Evolutionary conservation across 2,797 vertebrate species (phyloP).

Genomic region (Anableps anableps): DNA sequence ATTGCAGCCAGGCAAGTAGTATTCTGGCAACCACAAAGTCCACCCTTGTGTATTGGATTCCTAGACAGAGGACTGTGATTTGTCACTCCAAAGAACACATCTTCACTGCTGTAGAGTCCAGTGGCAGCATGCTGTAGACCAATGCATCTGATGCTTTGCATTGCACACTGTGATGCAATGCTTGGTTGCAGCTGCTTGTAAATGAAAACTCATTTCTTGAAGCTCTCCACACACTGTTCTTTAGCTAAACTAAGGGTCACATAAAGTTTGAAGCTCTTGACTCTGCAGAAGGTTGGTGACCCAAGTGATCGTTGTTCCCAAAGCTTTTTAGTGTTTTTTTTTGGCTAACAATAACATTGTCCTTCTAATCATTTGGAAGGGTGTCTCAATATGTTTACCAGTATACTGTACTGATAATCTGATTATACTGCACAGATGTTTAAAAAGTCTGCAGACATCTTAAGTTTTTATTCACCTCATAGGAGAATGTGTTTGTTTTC

Average conservation of each 20-base stretch:
- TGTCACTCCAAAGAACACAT: background rate
- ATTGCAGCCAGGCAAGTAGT: background rate
- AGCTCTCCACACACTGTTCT: background rate
- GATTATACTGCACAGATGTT: background rate
- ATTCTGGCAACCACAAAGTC: background rate
- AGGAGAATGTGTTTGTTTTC: slow-evolving; percentile 1
- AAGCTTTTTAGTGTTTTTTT: background rate
- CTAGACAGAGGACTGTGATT: background rate
- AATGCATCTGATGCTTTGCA: too few relatives aligned
- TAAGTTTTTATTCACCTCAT: background rate
- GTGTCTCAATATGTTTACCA: background rate
- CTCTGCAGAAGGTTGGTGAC: background rate
- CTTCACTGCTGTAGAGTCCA: background rate
- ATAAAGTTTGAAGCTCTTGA: background rate
- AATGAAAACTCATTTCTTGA: background rate
- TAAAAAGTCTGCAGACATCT: background rate
- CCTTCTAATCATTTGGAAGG: background rate
- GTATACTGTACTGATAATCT: background rate
- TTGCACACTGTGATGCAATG: background rate
- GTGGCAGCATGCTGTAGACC: too few relatives aligned
- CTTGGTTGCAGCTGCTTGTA: background rate
- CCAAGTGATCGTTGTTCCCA: background rate
- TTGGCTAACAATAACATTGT: background rate
- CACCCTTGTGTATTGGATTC: background rate
- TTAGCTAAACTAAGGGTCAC: too few relatives aligned